phyloP scores from a whole-genome alignment of 2,888 invertebrate species.

The Chrysodeixis includens region DNA sequence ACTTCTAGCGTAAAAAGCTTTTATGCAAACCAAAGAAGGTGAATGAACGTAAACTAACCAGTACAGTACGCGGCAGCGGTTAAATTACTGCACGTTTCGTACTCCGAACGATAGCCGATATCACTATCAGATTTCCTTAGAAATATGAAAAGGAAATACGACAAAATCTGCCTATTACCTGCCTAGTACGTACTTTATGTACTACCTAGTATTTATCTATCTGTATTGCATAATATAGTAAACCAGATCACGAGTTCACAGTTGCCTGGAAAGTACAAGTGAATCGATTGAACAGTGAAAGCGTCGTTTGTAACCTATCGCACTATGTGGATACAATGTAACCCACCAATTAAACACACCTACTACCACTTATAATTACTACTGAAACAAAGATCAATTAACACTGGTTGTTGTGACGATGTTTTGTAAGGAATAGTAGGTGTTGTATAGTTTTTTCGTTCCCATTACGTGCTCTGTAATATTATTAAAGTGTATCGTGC shows the following conservation, averaged over 20 bases:
- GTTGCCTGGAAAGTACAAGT: slow-evolving; percentile 63
- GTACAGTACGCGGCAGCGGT: slow-evolving; percentile 1
- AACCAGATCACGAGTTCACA: slow-evolving; percentile 59
- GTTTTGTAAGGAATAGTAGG: slow-evolving; percentile 33
- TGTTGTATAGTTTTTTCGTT: slow-evolving; percentile 26
- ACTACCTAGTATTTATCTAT: no score
- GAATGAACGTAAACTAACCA: slow-evolving; percentile 4
- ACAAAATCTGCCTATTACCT: slow-evolving; percentile 21
- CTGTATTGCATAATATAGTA: slow-evolving; percentile 53
- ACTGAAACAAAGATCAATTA: slow-evolving; percentile 14
- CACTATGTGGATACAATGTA: slow-evolving; percentile 53
- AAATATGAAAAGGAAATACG: slow-evolving; percentile 16
- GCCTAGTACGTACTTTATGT: slow-evolving; percentile 9
- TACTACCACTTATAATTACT: slow-evolving; percentile 19
- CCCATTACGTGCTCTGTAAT: slow-evolving; percentile 30
- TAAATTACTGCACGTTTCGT: neutral
- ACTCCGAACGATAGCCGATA: neutral
- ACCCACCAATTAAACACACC: slow-evolving; percentile 38
- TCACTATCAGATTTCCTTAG: neutral
- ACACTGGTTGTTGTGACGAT: slow-evolving; percentile 23
- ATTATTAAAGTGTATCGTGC: slow-evolving; percentile 16
- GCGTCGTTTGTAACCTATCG: slow-evolving; percentile 60
- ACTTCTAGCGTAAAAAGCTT: neutral
- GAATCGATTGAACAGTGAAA: slow-evolving; percentile 67
- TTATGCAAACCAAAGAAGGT: slow-evolving; percentile 4